Base-by-base conservation (phyloP, 2,888 invertebrate species). In the Allygus modestus region DNA sequence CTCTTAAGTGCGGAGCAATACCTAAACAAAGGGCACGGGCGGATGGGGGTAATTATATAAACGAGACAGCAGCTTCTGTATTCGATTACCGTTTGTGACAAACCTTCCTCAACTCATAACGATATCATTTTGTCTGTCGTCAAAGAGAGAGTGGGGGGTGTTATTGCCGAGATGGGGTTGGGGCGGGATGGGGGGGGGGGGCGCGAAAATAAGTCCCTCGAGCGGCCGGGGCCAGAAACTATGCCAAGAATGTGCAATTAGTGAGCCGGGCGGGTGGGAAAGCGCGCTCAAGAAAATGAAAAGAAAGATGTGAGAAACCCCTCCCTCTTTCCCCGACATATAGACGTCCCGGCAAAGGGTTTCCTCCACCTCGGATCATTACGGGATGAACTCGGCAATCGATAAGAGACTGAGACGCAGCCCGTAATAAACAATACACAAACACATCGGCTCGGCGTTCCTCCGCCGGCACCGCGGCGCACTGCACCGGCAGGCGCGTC, bases 161-260 rank as follows among this genome's bases (percentile, higher is more conserved):
- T 85, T 81, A 85, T 11, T 26, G 65, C 46, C 46, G 46, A 37
- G 37, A 7, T 4, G 73, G 87, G 87, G 81, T 83, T 79, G 82
- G 31, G 85, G 85, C 58, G 84, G 84, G 87, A 84, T 85, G 71
- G 86, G 85, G 46, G 61, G 87, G 87, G 84, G 81, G 82, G 84
- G 86, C 84, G 85, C 85, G 86, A 79, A 86, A 83, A 83, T 54
- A 71, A 71, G 51, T 73, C 83, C 83, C 82, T 15, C 46, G 86
- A 85, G 85, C 87, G 71, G 86, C 77, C 77, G 88, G 86, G 86
- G 86, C 87, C 88, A 88, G 88, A 87, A 88, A 87, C 87, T 87
- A 87, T 88, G 87, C 87, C 81, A 85, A 85, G 87, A 85, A 87
- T 87, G 91, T 89, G 91, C 91, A 89, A 97, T 97, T 85, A 85